Percentiles rank a stretch among this genome's conserved stretches.
These are phyloP conservation scores for Diachrysia chrysitis DNA, from an alignment of 2,888 invertebrate species.

Conservation along the genomic window DNA sequence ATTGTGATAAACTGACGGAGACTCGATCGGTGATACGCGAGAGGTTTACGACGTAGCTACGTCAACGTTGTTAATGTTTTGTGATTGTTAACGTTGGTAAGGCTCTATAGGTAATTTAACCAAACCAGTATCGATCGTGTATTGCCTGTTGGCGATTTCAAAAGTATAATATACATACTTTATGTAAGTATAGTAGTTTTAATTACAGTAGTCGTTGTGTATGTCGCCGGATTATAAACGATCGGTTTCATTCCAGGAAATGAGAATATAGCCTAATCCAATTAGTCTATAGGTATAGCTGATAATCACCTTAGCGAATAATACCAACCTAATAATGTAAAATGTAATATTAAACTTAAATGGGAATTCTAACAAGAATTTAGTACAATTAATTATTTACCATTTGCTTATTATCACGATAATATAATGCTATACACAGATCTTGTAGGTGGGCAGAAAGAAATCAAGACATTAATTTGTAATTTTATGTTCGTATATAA, in stretches of 20 bases:
- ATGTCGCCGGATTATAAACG: no score
- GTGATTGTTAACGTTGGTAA: no score
- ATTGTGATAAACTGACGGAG: constrained; percentile 19
- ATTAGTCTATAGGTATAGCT: neutral
- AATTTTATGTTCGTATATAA: no score
- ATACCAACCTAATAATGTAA: neutral
- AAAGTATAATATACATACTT: neutral
- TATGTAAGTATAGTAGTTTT: neutral
- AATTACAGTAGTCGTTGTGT: neutral
- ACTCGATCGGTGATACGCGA: constrained; percentile 20
- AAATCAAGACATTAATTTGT: no score
- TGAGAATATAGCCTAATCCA: neutral
- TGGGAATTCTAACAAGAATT: no score
- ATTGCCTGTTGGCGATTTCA: neutral
- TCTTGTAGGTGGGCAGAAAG: no score
- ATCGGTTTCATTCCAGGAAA: neutral
- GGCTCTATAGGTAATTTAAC: neutral
- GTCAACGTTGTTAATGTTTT: neutral
- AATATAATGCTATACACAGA: no score
- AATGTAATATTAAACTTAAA: neutral
- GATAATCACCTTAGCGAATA: neutral
- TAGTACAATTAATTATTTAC: no score
- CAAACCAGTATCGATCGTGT: neutral
- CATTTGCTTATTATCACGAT: no score
- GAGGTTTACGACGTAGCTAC: constrained; percentile 12